These are phyloP conservation scores for Gorsachius goisagi DNA, from an alignment of 2,113 vertebrate species.

Conservation along the genomic window DNA sequence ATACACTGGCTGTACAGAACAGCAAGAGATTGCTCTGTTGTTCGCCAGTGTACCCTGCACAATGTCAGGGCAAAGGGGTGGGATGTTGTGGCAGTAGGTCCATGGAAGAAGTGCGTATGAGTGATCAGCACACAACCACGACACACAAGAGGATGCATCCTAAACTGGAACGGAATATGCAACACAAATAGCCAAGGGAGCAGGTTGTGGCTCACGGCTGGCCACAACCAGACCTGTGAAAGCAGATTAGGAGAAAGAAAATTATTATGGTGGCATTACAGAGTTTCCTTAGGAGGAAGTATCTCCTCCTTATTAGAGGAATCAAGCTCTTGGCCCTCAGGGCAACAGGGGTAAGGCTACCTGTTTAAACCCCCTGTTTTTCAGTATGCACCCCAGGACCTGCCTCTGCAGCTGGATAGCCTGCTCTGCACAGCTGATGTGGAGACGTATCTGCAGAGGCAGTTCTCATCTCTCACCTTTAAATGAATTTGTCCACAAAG, in stretches of 20 bases:
- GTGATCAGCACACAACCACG: neutral
- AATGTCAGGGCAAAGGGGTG: too few species aligned
- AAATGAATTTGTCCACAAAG: neutral
- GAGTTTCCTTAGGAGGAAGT: neutral
- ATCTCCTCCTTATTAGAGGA: neutral
- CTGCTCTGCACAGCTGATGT: neutral
- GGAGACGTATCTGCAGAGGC: neutral
- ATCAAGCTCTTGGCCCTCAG: neutral
- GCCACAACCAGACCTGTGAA: neutral
- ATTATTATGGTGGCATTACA: neutral
- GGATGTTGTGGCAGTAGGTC: neutral
- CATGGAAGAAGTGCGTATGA: neutral
- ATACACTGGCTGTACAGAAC: neutral
- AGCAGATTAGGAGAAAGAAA: neutral
- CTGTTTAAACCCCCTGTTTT: neutral
- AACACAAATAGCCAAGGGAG: neutral
- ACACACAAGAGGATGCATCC: neutral
- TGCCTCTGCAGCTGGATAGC: fast-evolving
- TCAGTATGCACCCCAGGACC: neutral
- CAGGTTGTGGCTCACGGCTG: too few species aligned
- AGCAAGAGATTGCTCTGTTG: neutral
- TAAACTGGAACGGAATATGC: neutral
- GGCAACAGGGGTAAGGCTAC: neutral
- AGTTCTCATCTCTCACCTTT: neutral
- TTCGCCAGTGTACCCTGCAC: neutral